These are phyloP conservation scores for Aegotheles bennettii DNA, from an alignment of 2,113 vertebrate genomes.

Conservation along the genomic window DNA sequence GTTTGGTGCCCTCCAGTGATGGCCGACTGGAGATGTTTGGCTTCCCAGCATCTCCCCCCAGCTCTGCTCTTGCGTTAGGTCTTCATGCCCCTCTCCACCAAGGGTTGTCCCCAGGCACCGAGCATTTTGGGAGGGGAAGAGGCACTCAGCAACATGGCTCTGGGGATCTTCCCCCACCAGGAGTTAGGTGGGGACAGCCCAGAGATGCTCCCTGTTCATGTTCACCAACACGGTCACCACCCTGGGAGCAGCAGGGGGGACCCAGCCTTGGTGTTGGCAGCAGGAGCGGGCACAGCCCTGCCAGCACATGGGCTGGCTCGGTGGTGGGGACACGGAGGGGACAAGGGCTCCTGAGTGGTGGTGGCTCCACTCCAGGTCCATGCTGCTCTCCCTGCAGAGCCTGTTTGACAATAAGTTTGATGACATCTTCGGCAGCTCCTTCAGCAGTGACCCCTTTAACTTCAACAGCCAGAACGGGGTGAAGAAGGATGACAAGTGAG, in stretches of 20 bases:
- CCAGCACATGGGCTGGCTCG: accelerated
- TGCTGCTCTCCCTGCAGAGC: constrained; percentile 62
- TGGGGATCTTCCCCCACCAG: background rate
- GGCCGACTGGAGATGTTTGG: background rate
- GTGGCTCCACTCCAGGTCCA: background rate
- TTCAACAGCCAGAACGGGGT: constrained; percentile 95
- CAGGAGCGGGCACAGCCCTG: background rate
- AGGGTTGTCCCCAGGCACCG: background rate
- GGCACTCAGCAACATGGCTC: accelerated
- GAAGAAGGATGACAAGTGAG: constrained; percentile 93
- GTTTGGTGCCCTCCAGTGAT: constrained; percentile 24
- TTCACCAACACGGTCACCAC: accelerated
- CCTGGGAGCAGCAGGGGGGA: background rate
- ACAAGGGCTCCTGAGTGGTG: accelerated
- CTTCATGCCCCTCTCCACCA: background rate
- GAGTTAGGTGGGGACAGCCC: background rate
- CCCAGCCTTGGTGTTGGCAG: background rate
- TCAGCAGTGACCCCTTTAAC: constrained; percentile 89
- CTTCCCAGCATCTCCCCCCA: background rate
- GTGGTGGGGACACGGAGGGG: background rate
- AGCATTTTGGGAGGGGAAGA: accelerated
- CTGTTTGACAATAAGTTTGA: constrained; percentile 90
- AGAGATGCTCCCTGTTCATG: background rate
- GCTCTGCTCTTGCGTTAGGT: background rate
- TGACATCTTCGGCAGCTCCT: constrained; percentile 90